Evolutionary conservation across 2,113 vertebrate genomes (phyloP).

Genomic region (Ranitomeya imitator): DNA sequence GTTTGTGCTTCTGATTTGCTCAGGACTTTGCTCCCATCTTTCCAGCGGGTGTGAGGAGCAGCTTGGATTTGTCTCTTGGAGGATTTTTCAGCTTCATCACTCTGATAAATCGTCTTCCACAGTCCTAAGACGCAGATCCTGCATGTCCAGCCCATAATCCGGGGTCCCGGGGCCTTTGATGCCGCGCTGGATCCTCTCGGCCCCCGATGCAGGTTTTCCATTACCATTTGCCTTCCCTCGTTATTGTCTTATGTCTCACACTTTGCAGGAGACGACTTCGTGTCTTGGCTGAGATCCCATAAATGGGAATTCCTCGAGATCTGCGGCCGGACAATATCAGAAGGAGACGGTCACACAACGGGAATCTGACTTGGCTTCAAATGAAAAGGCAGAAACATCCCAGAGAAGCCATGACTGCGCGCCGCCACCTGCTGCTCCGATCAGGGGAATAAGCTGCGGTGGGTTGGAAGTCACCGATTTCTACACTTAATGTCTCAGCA

Average conservation of each 20-base stretch:
- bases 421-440: conserved; percentile 14
- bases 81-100: not conserved
- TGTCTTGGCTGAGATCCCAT: conserved; percentile 37
- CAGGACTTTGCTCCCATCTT: too few species aligned
- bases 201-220: not conserved
- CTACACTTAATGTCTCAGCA: not conserved
- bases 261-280: not conserved
- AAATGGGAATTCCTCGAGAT: not conserved
- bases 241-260: conserved; percentile 6
- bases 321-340: not conserved
- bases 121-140: conserved; percentile 32
- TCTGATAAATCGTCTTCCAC: conserved; percentile 37
- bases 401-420: not conserved
- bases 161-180: not conserved
- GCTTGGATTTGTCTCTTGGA: not conserved
- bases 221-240: not conserved
- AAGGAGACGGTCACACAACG: not conserved
- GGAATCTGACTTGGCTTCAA: not conserved
- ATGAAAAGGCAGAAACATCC: conserved; percentile 1
- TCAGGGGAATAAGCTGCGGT: not conserved
- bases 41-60: not conserved
- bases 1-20: too few species aligned
- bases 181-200: not conserved
- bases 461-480: not conserved
- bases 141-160: conserved; percentile 11